Base-by-base conservation (phyloP, 2,888 invertebrate genomes). In the Pterobdella sp. region DNA sequence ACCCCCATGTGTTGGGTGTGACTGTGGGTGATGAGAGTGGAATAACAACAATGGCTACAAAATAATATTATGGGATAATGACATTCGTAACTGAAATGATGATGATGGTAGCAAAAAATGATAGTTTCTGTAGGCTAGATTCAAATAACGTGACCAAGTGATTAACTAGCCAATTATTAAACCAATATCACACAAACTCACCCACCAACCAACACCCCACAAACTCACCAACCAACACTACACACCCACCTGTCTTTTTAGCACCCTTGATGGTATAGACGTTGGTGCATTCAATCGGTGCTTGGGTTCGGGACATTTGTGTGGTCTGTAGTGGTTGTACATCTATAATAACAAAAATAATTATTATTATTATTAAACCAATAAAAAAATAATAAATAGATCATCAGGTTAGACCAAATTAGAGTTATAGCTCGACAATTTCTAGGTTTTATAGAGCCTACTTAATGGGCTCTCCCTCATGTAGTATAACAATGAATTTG, bases 231-330 rank as follows among this genome's bases (percentile, higher is more conserved):
- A 26, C 26, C 22, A 35, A 10, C 67, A 67, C 32, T 34, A 67
- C 22, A 29, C 29, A 77, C 79, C 76, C 73, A 84, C 84, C 77
- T 87, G 85, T 68, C 88, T 84, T 75, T 87, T 85, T 36, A 87
- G 86, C 74, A 87, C 83, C 60, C 91, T 84, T 79, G 89, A 86
- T 0, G 89, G 88, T 75, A 92, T 88, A 85, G 91, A 93, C n/a
- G 86, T 84, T 22, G 90, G 89, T 0, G 87, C 87, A 68, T 86
- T 86, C 78, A 87, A 87, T 79, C 87, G 87, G 71, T 89, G 88
- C 79, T 88, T 88, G 0, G 91, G 91, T 84, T 93, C 93, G 0
- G 97, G 97, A 84, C 97, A 98, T 80, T 93, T 91, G 86, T 98
- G 97, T 0, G 95, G 95, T 77, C 92, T 92, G 81, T n/a, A n/a